Base-by-base conservation (phyloP, 2,797 vertebrate species). In the Dallia pectoralis region DNA sequence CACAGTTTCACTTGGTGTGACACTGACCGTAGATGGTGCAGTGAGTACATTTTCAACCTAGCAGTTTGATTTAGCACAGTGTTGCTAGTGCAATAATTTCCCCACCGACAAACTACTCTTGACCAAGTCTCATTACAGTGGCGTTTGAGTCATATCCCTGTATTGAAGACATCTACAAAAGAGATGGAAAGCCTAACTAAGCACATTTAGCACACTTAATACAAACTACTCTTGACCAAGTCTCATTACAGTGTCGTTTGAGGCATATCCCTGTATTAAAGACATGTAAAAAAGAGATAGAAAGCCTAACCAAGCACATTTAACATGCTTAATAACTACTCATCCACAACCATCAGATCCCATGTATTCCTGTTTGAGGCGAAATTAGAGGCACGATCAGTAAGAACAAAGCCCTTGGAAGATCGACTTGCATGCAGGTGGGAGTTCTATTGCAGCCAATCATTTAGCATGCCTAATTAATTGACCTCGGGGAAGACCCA, bases 361-460 rank as follows among this genome's bases (percentile, higher is more conserved):
- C 18, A 33, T n/a, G 11, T 30, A 19, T 32, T 19, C 7, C 51
- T 69, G 27, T 48, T 4, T 30, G 22, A 49, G 67, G 27, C 16
- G 30, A 6, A 69, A 27, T 15, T 16, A 25, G 66, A 67, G n/a
- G 22, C n/a, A 56, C 27, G 73, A 64, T 76, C 73, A 65, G 29
- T 33, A 81, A 78, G 70, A 67, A 79, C 25, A 63, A 71, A 72
- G 77, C 82, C 75, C 36, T 77, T 22, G 48, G 30, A n/a, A 25
- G 48, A 27, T 70, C 74, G 74, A 33, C 66, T 77, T 56, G 32
- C 69, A 33, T 53, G 49, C 76, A 67, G 56, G 68, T 40, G 33
- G 48, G 53, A 56, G 69, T 63, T 81, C 86, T 84, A 68, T 40
- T 74, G 48, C 67, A 16, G 27, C 66, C 44, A 77, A 83, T 81